A percentile compares a stretch with the other conserved stretches of the same genome.
Conservation (phyloP, 2,888 invertebrate species). For the Callyntrura guangdongensis region DNA sequence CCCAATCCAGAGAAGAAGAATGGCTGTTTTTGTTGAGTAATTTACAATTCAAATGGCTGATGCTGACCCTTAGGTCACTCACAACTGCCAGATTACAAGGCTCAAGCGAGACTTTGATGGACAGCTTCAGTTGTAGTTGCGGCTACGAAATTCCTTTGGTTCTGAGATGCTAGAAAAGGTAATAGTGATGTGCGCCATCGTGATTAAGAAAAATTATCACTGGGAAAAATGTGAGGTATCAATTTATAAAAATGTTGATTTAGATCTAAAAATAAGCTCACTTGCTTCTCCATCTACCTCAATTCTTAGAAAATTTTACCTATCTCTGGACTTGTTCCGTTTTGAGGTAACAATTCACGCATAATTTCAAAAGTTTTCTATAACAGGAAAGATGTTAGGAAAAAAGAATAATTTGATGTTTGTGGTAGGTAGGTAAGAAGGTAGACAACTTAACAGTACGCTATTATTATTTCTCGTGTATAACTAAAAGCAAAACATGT, state of each 20-base stretch:
- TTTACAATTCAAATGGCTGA: slow-evolving; percentile 75
- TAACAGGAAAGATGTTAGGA: neutral
- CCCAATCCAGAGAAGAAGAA: neutral
- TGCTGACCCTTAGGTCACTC: slow-evolving; percentile 72
- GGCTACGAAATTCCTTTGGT: slow-evolving; percentile 44
- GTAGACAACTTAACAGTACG: neutral
- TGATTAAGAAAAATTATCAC: slow-evolving; percentile 59
- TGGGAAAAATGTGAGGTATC: slow-evolving; percentile 45
- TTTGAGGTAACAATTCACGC: neutral
- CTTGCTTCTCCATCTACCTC: neutral
- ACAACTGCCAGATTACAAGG: slow-evolving; percentile 27
- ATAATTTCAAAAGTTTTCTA: neutral
- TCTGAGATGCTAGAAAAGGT: neutral
- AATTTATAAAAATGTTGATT: slow-evolving; percentile 26
- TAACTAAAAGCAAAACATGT: slow-evolving; percentile 18
- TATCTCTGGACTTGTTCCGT: neutral
- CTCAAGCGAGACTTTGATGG: slow-evolving; percentile 66
- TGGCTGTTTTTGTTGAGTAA: neutral
- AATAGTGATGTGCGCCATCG: slow-evolving; percentile 12
- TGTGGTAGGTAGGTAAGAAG: neutral
- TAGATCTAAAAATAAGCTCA: neutral
- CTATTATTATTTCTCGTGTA: slow-evolving; percentile 23
- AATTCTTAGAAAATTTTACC: neutral
- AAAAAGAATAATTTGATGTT: neutral
- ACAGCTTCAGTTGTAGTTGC: slow-evolving; percentile 56